Evolutionary conservation across 2,888 invertebrate species (phyloP), one percentile per base, ranked within the genome.

Genomic region (Drosophila demipolita): DNA sequence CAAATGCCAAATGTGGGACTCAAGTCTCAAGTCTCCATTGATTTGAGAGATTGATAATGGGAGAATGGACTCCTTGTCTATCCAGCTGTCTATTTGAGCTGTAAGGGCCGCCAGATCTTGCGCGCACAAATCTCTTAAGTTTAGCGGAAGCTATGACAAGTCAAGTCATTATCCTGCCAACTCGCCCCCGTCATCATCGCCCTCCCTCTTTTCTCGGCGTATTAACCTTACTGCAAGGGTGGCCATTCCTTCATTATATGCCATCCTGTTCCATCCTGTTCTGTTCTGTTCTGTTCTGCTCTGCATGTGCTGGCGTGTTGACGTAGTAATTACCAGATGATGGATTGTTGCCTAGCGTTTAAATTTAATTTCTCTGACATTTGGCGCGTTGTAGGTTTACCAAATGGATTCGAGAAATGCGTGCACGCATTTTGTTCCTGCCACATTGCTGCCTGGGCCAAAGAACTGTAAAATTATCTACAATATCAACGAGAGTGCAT

Each of bases 351-450:
- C 86, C 78, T 86, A 89, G 88, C 87, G 90, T 87, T 87, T 86
- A 89, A 87, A 87, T 89, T 89, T 87, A 87, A 87, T 89, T 89
- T 87, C 84, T 80, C 87, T 88, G 89, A 83, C 86, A 87, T 89
- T 84, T 87, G 87, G 87, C 83, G 86, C 87, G 75, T 86, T 72
- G 88, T 84, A 83, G 82, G 83, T 80, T 74, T 73, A 80, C 82
- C 78, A 85, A 87, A 82, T 87, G 89, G 77, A 87, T 87, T 78
- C 72, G 89, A 89, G 83, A 83, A 87, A 78, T 87, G 86, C 86
- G 88, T 87, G 86, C 81, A 70, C 79, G 82, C 82, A 81, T 77
- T 82, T 80, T 80, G 80, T 71, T 73, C 40, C 62, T 73, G 69
- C 77, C 67, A 54, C 32, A 26, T 48, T 38, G 45, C 33, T 50